A percentile compares a stretch with the other conserved stretches of the same genome.
These are phyloP conservation scores for Penaeus monodon DNA, from an alignment of 2,888 invertebrate species.

Conservation along the genomic window DNA sequence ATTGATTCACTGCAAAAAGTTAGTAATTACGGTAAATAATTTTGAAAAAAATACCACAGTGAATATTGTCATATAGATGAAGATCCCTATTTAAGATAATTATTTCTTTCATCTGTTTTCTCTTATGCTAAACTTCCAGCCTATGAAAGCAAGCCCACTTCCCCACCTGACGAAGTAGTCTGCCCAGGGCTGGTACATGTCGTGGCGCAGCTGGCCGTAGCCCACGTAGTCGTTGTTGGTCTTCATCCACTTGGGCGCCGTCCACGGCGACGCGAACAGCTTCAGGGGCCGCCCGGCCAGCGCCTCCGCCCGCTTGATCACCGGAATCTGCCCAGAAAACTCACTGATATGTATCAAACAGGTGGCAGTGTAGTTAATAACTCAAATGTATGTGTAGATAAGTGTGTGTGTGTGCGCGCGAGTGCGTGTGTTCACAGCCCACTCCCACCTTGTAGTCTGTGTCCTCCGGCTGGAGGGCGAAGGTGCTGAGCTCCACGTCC, in stretches of 20 bases:
- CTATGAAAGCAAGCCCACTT: background rate
- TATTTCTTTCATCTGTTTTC: background rate
- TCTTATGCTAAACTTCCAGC: background rate
- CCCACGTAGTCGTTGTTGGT: slow-evolving; percentile 71
- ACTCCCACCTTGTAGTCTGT: slow-evolving; percentile 76
- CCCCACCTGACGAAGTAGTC: slow-evolving; percentile 81
- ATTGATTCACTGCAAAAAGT: too few species aligned
- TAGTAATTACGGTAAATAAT: too few species aligned
- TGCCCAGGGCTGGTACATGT: slow-evolving; percentile 84
- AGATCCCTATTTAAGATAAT: background rate
- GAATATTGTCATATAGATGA: too few species aligned
- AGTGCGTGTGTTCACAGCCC: too few species aligned
- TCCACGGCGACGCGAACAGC: slow-evolving; percentile 74
- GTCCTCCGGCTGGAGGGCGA: slow-evolving; percentile 79
- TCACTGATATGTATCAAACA: background rate
- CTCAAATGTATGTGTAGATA: too few species aligned
- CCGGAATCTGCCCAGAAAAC: slow-evolving; percentile 69
- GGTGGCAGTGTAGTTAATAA: too few species aligned
- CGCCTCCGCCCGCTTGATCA: slow-evolving; percentile 61
- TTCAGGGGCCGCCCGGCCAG: slow-evolving; percentile 68
- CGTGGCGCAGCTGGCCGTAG: slow-evolving; percentile 70
- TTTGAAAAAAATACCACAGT: too few species aligned
- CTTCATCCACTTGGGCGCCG: slow-evolving; percentile 75
- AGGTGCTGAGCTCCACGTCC: slow-evolving; percentile 74
- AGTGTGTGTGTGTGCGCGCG: too few species aligned